Base-by-base conservation (phyloP, 2,888 invertebrate species). In the Rotaria sp. region DNA sequence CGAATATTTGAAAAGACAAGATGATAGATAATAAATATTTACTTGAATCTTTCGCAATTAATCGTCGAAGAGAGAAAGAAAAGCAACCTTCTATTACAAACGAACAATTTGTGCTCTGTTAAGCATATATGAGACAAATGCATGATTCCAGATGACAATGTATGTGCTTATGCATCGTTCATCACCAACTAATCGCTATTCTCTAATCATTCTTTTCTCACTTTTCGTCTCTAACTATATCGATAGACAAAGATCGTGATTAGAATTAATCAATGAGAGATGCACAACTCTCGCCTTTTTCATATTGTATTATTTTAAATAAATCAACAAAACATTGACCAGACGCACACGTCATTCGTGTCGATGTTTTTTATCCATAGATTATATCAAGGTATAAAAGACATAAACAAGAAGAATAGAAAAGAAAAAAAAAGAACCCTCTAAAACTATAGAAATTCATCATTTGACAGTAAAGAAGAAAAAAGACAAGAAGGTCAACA, bases 91-190 rank as follows among this genome's bases (percentile, higher is more conserved):
- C 67, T 18, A 30, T 18, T 67, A 5, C 35, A n/a, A 67, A 35
- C 35, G 67, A 67, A 67, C 35, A 26, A 35, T 35, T 67, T 35
- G 67, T 67, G 67, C 67, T 67, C 67, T 67, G 67, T 67, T n/a
- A 35, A 67, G 67, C 67, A 67, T n/a, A 67, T 30, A 67, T 67
- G 67, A 67, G 67, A 67, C 67, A 67, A 67, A 18, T 67, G 67
- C 5, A 67, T 5, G 67, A 67, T 67, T 67, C 67, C 67, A 67
- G 67, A 67, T 67, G 67, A 67, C 67, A 67, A 11, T 7, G 67
- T 67, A 67, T 67, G 18, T 67, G 67, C 30, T 35, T 67, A 67
- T 67, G 10, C 15, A 35, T 67, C 18, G 67, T 67, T 67, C 67
- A 67, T 67, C 67, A 67, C 35, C 67, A 15, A 67, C 30, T 67